Percentiles rank a stretch among this genome's conserved stretches.
Evolutionary conservation across 2,797 vertebrate species (phyloP).

Genomic region (Meriones psammophilus): DNA sequence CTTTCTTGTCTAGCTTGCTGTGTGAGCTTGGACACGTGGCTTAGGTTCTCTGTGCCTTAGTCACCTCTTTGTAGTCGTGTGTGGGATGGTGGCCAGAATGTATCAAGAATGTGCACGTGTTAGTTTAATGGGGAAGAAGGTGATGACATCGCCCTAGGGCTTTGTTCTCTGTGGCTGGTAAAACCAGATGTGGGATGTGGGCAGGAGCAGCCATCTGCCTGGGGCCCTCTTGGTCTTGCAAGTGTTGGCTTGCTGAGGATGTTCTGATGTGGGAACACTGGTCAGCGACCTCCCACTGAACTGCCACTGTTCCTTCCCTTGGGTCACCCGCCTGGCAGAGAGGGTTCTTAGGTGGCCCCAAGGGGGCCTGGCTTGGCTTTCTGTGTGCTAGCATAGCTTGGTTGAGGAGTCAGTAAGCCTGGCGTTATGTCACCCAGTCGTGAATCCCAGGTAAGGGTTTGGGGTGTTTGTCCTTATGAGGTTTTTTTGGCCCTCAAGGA

Average conservation of each 20-base stretch:
- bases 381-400: background rate
- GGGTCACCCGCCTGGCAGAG: background rate
- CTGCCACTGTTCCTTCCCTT: background rate
- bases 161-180: background rate
- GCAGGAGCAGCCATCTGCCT: background rate
- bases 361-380: background rate
- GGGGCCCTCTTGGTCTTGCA: background rate
- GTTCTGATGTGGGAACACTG: background rate
- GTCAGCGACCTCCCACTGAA: background rate
- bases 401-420: fast-evolving
- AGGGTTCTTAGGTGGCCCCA: background rate
- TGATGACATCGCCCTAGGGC: background rate
- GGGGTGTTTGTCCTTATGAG: background rate
- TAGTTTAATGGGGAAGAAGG: background rate
- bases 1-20: background rate
- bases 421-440: background rate
- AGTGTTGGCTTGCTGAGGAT: background rate
- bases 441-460: background rate
- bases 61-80: background rate
- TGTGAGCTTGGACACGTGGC: background rate
- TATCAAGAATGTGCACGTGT: fast-evolving
- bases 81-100: background rate
- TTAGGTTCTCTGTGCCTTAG: background rate
- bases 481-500: background rate
- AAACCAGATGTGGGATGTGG: background rate